Evolutionary conservation across 2,888 invertebrate species (phyloP), one percentile per base, ranked within the genome.

Genomic region (Stenolophus ochropezus): DNA sequence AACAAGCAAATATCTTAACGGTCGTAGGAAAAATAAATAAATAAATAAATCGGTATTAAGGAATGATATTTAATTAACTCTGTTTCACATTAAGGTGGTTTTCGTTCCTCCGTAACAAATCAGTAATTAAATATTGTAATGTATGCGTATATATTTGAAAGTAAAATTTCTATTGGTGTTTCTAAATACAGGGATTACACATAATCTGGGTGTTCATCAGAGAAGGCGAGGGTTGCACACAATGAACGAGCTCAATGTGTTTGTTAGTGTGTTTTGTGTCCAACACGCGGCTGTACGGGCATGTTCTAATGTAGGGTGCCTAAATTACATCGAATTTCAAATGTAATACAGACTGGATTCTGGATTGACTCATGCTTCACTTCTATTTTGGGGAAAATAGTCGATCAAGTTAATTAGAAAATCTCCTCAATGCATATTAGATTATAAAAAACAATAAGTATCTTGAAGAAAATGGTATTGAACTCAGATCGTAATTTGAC

Each of bases 231-330:
- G 25, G 61, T 25, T 0, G n/a, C 23, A 56, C 6, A 56, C 18
- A 56, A 20, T 20, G 8, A 56, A 20, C 8, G 61, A 25, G 61
- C 23, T 61, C 61, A 61, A n/a, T 61, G 61, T n/a, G 61, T 61
- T 61, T 23, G 61, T 61, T 61, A 61, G 61, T 25, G 61, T 61
- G 61, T 61, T 61, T 61, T 61, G 61, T 61, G 61, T 61, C 14
- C 25, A 23, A 61, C 61, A 61, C 21, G 61, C 61, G 1, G 21
- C n/a, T 58, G 58, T 58, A 23, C 58, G 23, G 25, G 8, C 61
- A n/a, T 61, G 61, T 61, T 20, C 56, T 20, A 42, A 23, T 61
- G 25, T 25, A 14, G 61, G 20, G 23, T 61, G 23, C 61, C 23
- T 61, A 61, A 61, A 61, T 61, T 61, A 61, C 61, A 61, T 25